A percentile compares a stretch with the other conserved stretches of the same genome.
phyloP scores from a whole-genome alignment of 2,797 vertebrate species.

The Halcyon smyrnensis region DNA sequence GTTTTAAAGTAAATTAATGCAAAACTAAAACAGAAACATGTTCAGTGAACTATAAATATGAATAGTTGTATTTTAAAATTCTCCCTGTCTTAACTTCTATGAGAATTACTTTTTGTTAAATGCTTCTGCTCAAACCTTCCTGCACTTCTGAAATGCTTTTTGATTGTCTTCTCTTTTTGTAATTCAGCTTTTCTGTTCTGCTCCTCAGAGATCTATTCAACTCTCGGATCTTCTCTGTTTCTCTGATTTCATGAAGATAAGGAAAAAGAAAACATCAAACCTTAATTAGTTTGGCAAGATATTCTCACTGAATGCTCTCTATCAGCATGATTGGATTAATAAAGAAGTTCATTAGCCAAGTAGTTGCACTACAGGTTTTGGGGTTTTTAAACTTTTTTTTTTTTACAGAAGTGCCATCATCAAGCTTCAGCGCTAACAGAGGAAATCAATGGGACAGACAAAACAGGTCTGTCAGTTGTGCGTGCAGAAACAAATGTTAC shows the following conservation, averaged over 20 bases:
- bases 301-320: conserved; percentile 30
- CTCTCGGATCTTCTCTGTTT: neutral
- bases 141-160: neutral
- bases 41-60: neutral
- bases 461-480: neutral
- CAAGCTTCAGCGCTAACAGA: neutral
- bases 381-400: neutral
- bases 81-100: neutral
- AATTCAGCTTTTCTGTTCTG: neutral
- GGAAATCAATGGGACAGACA: neutral
- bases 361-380: neutral
- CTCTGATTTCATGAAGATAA: conserved; percentile 38
- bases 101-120: neutral
- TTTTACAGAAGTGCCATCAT: neutral
- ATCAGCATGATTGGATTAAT: conserved; percentile 25
- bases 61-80: neutral
- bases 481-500: neutral
- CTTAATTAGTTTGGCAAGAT: conserved; percentile 38
- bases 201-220: neutral
- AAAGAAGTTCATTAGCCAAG: conserved; percentile 25
- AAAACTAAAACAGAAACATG: conserved; percentile 4
- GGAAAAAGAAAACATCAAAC: conserved; percentile 22
- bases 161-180: neutral
- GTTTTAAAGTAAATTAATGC: neutral
- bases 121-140: neutral